These are phyloP conservation scores for Campoplex capitator DNA, from an alignment of 2,888 invertebrate genomes.

Conservation along the genomic window DNA sequence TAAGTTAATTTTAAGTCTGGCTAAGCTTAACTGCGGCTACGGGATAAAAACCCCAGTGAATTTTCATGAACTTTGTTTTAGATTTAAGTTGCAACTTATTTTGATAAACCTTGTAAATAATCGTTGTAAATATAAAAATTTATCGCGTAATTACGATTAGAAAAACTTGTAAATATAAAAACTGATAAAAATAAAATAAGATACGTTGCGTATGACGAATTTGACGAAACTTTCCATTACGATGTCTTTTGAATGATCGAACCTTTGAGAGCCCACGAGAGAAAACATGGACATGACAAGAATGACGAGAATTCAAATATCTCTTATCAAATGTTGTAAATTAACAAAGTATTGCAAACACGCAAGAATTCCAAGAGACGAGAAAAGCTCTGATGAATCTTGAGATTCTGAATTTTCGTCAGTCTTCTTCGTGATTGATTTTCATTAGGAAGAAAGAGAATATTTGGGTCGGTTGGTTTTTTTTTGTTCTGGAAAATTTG, in stretches of 20 bases:
- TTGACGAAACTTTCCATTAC: slow-evolving; percentile 47
- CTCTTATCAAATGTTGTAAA: slow-evolving; percentile 67
- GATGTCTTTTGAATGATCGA: background rate
- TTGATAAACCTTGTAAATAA: slow-evolving; percentile 55
- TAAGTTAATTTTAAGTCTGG: slow-evolving; percentile 55
- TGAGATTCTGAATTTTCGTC: slow-evolving; percentile 17
- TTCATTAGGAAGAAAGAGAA: slow-evolving; percentile 4
- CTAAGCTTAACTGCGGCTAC: slow-evolving; percentile 65
- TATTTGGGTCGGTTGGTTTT: background rate
- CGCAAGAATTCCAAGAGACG: background rate
- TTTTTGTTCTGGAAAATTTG: background rate
- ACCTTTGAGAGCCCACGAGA: background rate
- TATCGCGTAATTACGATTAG: background rate
- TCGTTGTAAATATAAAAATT: slow-evolving; percentile 58
- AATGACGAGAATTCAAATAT: slow-evolving; percentile 40
- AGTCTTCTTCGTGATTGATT: slow-evolving; percentile 54
- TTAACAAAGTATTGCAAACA: slow-evolving; percentile 53
- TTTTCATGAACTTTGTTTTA: background rate
- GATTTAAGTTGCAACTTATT: background rate
- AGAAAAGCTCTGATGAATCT: background rate
- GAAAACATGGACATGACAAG: slow-evolving; percentile 2
- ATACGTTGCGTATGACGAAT: slow-evolving; percentile 1
- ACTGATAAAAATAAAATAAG: background rate
- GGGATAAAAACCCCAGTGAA: slow-evolving; percentile 71
- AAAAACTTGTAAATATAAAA: slow-evolving; percentile 49